Conservation (phyloP, 2,797 vertebrate species). For the Hirundo rustica region DNA sequence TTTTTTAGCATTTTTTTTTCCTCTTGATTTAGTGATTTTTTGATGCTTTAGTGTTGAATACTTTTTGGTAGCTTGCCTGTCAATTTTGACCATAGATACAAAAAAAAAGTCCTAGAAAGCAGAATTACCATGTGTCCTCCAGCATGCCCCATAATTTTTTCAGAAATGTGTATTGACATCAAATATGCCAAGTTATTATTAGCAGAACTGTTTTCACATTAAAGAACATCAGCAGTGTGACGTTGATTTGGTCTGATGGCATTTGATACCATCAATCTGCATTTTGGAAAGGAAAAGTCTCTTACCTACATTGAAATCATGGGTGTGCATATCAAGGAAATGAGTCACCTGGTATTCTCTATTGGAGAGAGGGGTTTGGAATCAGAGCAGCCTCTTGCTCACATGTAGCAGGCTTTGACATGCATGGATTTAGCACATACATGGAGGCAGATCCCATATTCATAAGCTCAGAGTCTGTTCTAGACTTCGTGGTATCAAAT, state of each 20-base stretch:
- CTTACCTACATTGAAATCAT: not conserved
- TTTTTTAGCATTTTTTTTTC: not conserved
- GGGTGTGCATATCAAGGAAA: not conserved
- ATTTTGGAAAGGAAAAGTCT: not conserved
- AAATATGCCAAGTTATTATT: not conserved
- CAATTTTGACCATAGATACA: not conserved
- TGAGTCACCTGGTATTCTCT: not conserved
- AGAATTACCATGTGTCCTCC: accelerated
- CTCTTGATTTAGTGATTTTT: not conserved
- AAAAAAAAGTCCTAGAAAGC: not conserved
- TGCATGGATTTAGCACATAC: not conserved
- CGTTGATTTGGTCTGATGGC: not conserved
- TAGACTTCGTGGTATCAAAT: not conserved
- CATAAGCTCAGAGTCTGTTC: not conserved
- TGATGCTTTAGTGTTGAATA: not conserved
- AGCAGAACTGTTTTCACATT: not conserved
- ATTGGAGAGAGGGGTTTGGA: not conserved
- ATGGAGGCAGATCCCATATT: not conserved
- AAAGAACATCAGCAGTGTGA: not conserved
- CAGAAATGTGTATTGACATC: accelerated
- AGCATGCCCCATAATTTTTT: not conserved
- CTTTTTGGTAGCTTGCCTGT: not conserved
- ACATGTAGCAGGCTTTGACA: not conserved
- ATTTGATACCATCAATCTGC: not conserved
- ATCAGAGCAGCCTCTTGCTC: not conserved